Conservation (phyloP, 2,113 vertebrate genomes). For the Aspidoscelis tigris region DNA sequence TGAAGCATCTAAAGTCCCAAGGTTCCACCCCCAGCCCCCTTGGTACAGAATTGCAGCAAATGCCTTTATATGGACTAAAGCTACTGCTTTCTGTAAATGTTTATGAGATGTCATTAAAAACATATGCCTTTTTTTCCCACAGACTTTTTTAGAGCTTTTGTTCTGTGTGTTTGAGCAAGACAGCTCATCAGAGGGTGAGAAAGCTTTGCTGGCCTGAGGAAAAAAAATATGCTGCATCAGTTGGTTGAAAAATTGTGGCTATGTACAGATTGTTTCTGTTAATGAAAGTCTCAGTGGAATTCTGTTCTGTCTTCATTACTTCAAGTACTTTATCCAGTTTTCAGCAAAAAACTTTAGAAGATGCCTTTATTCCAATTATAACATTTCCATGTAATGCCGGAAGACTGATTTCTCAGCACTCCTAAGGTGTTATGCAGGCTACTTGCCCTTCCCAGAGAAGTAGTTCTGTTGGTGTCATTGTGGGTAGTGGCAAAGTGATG, state of each 20-base stretch:
- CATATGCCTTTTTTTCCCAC: slow-evolving; percentile 61
- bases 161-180: slow-evolving; percentile 47
- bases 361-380: background rate
- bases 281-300: slow-evolving; percentile 32
- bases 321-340: background rate
- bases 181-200: slow-evolving; percentile 30
- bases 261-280: slow-evolving; percentile 44
- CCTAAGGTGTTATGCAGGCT: too few species aligned
- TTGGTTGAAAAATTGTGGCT: slow-evolving; percentile 54
- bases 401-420: too few species aligned
- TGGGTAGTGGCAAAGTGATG: too few species aligned
- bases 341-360: background rate
- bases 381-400: too few species aligned
- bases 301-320: background rate
- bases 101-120: slow-evolving; percentile 69
- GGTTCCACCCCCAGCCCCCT: background rate
- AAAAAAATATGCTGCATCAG: slow-evolving; percentile 33
- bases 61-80: slow-evolving; percentile 68
- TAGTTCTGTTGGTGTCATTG: too few species aligned
- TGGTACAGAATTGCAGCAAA: slow-evolving; percentile 53
- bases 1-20: slow-evolving; percentile 45
- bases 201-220: too few species aligned
- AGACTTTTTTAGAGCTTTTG: slow-evolving; percentile 55
- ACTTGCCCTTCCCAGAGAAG: too few species aligned
- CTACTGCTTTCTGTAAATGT: slow-evolving; percentile 66